These are phyloP conservation scores for Mormoops blainvillei DNA, from an alignment of 2,113 vertebrate genomes.

Conservation along the genomic window DNA sequence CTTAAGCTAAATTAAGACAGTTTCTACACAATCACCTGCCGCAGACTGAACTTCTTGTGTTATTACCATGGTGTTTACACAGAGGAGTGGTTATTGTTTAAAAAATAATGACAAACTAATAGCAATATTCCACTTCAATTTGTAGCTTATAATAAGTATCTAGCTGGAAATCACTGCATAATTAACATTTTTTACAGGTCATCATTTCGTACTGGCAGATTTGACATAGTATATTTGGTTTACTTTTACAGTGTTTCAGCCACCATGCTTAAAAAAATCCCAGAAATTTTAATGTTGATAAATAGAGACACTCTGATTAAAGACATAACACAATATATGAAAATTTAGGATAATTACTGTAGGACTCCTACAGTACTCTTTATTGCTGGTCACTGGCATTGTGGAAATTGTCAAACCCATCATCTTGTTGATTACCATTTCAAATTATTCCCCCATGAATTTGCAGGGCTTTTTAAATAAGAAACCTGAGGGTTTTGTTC, in stretches of 20 bases:
- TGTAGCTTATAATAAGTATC: not conserved
- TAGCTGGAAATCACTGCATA: not conserved
- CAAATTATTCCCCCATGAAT: slow-evolving; percentile 33
- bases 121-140: not conserved
- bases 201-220: not conserved
- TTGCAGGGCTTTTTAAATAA: not conserved
- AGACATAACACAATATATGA: not conserved
- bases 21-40: not conserved
- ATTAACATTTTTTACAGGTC: not conserved
- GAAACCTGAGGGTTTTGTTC: slow-evolving; percentile 18
- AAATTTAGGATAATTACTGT: not conserved
- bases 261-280: not conserved
- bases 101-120: not conserved
- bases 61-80: not conserved
- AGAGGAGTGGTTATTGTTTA: not conserved
- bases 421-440: not conserved
- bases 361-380: not conserved
- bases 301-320: not conserved
- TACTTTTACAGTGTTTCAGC: not conserved
- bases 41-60: not conserved
- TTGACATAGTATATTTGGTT: not conserved
- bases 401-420: not conserved
- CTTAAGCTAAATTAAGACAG: not conserved
- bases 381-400: not conserved
- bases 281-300: not conserved